phyloP scores from a whole-genome alignment of 2,113 vertebrate species.

The Bufo gargarizans region DNA sequence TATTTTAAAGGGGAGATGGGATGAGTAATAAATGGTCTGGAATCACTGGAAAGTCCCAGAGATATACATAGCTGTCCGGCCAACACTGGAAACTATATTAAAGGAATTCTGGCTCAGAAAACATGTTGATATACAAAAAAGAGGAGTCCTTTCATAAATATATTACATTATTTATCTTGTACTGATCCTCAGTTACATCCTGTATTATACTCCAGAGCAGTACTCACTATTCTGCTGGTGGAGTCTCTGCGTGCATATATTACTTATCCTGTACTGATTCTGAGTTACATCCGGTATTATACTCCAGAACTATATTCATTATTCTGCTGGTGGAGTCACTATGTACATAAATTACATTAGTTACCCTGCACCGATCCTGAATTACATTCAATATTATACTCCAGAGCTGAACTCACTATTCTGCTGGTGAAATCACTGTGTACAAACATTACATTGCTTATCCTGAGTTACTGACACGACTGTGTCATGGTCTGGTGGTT shows the following conservation, averaged over 20 bases:
- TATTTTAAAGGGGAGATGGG: constrained; percentile 30
- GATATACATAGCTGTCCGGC: background rate
- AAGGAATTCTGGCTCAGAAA: too few species aligned
- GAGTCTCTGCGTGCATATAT: background rate
- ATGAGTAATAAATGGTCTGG: constrained; percentile 1
- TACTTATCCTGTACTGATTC: background rate
- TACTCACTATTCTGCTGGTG: background rate
- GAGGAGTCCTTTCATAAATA: too few species aligned
- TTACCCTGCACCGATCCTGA: background rate
- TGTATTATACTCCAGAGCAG: background rate
- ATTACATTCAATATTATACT: background rate
- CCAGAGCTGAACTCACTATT: too few species aligned
- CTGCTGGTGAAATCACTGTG: too few species aligned
- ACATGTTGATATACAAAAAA: too few species aligned
- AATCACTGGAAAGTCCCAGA: constrained; percentile 4
- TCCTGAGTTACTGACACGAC: too few species aligned
- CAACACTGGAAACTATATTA: background rate
- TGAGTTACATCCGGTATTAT: background rate
- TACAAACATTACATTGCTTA: too few species aligned
- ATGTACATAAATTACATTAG: background rate
- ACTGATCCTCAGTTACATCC: background rate
- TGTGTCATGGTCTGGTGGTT: too few species aligned
- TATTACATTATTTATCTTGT: too few species aligned
- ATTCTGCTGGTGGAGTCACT: background rate
- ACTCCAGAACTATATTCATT: too few species aligned